Evolutionary conservation across 2,113 vertebrate genomes (phyloP).

Genomic region (Zosterops hypoxanthus): DNA sequence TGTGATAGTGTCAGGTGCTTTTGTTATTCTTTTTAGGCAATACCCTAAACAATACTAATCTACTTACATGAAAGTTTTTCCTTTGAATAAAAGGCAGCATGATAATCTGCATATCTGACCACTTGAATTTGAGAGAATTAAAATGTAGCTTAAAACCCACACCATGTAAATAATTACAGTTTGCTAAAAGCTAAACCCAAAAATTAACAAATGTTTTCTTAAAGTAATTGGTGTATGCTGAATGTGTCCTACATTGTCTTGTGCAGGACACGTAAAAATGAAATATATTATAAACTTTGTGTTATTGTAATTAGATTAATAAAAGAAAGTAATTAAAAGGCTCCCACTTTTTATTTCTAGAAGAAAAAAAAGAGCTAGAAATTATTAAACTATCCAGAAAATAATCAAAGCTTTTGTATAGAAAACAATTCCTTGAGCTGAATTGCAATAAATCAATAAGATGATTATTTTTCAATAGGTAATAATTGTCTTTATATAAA

Average conservation of each 20-base stretch:
- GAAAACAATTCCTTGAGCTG: conserved; percentile 54
- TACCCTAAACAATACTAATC: neutral
- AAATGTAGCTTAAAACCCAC: neutral
- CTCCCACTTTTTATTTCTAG: neutral
- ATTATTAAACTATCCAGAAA: conserved; percentile 34
- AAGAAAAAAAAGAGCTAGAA: neutral
- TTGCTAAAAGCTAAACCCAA: neutral
- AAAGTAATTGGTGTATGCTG: neutral
- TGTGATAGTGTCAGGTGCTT: neutral
- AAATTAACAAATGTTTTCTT: neutral
- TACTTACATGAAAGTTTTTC: neutral
- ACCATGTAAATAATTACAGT: neutral
- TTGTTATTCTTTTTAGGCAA: neutral
- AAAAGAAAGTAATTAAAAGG: conserved; percentile 41
- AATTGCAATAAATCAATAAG: conserved; percentile 76
- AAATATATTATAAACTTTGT: conserved; percentile 37
- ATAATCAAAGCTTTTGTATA: conserved; percentile 45
- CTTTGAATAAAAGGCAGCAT: neutral
- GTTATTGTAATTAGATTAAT: conserved; percentile 45
- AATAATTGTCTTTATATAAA: conserved; percentile 85
- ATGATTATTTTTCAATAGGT: conserved; percentile 79
- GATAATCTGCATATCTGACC: neutral
- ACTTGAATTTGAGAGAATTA: neutral
- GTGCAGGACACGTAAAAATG: neutral
- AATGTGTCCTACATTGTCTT: neutral